Evolutionary conservation across 2,888 invertebrate species (phyloP).

Genomic region (Enchytraeus crypticus): DNA sequence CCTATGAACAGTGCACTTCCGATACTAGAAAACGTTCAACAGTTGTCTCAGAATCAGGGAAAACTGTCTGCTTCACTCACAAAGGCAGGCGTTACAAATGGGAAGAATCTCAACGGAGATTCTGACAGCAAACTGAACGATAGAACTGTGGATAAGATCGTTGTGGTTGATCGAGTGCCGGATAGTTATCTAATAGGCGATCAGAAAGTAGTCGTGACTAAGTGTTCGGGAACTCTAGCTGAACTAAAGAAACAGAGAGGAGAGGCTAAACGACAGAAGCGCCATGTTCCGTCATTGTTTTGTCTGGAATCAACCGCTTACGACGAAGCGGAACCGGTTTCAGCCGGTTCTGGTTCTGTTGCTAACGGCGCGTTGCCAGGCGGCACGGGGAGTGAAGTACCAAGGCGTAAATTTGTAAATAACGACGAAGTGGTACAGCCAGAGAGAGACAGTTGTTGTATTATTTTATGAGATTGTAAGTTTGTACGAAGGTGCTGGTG

Average conservation of each 20-base stretch:
- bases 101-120: too few species aligned
- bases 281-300: neutral
- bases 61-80: too few species aligned
- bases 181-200: too few species aligned
- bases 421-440: neutral
- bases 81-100: too few species aligned
- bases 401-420: neutral
- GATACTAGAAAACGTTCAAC: too few species aligned
- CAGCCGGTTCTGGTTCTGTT: neutral
- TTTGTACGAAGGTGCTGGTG: too few species aligned
- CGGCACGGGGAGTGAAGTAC: neutral
- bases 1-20: too few species aligned
- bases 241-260: neutral
- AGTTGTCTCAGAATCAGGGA: too few species aligned
- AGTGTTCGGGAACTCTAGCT: neutral
- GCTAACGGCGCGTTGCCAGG: neutral
- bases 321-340: neutral
- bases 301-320: neutral
- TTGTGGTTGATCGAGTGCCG: too few species aligned
- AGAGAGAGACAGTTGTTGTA: neutral
- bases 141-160: too few species aligned
- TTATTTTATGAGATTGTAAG: neutral
- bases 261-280: neutral
- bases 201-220: too few species aligned
- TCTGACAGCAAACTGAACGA: too few species aligned